Base-by-base conservation (phyloP, 2,797 vertebrate species). In the Myripristis murdjan region DNA sequence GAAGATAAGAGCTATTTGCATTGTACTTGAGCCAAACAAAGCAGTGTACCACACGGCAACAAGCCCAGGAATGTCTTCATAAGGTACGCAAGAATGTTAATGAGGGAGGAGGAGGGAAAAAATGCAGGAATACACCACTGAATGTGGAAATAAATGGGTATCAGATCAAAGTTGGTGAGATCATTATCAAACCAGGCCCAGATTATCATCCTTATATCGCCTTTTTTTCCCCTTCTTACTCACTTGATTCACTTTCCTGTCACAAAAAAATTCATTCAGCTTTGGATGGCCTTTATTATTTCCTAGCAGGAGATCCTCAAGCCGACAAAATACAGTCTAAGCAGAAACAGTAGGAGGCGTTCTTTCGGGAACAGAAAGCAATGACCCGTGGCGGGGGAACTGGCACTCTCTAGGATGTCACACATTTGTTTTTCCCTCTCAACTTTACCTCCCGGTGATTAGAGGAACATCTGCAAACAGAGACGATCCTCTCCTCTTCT, bases 381-480 rank as follows among this genome's bases (percentile, higher is more conserved):
- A 85, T 76, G 87, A 87, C 73, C 85, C 59, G 22, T 64, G 74
- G 74, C 74, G 70, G 65, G 39, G 71, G 70, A 78, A 57, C 41
- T 35, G 74, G 68, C 43, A 51, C 69, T 72, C 83, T 1, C 28
- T 58, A 77, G 82, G 85, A 85, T 65, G 76, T 65, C 60, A 4
- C 73, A 28, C 73, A 16, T 71, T 67, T 64, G 51, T 57, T 61
- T 71, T 57, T 47, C 74, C 62, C 75, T 75, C 73, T 78, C 58
- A 49, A 74, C 79, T 56, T 70, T 58, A 79, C 82, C 82, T 77
- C 70, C 65, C 4, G 5, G 79, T 81, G 85, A 89, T 91, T 81
- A 85, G 65, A 79, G 58, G 64, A 84, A 84, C 86, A 87, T 88
- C 86, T 88, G 85, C 83, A 90, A 82, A 89, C 79, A 83, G 73